These are phyloP conservation scores for Pseudachorutes palmiensis DNA, from an alignment of 1,140 invertebrate genomes.

Conservation along the genomic window DNA sequence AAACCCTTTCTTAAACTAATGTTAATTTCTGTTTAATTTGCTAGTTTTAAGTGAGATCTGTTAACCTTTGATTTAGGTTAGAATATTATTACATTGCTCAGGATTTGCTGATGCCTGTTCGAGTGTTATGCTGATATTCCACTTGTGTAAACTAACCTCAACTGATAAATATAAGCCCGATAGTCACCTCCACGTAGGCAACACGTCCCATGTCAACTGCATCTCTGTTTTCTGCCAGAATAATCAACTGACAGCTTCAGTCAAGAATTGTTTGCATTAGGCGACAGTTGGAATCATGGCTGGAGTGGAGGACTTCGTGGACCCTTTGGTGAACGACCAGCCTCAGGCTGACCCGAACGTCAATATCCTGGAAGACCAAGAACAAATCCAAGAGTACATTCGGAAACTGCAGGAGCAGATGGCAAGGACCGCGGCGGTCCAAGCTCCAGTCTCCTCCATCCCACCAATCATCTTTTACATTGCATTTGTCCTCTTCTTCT, in stretches of 20 bases:
- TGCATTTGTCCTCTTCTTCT: conserved; percentile 27
- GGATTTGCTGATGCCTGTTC: too few species aligned
- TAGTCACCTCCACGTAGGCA: too few species aligned
- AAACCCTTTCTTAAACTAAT: background rate
- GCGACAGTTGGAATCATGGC: too few species aligned
- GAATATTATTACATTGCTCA: too few species aligned
- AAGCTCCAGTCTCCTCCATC: conserved; percentile 15
- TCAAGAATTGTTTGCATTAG: too few species aligned
- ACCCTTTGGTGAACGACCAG: background rate
- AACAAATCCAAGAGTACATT: conserved; percentile 51
- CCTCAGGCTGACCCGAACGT: conserved; percentile 34
- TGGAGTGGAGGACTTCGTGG: background rate
- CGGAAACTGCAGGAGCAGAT: conserved; percentile 46
- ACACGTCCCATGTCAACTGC: background rate
- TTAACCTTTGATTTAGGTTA: too few species aligned
- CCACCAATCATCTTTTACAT: conserved; percentile 23
- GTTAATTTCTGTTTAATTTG: background rate
- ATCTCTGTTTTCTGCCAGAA: background rate
- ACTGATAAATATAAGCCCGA: too few species aligned
- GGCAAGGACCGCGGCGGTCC: background rate
- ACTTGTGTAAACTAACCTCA: too few species aligned
- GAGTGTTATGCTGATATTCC: too few species aligned
- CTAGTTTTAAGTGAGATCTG: background rate
- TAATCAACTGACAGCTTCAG: too few species aligned
- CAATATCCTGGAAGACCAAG: conserved; percentile 40